phyloP scores from a whole-genome alignment of 2,888 invertebrate species.

The Dusona sp. region DNA sequence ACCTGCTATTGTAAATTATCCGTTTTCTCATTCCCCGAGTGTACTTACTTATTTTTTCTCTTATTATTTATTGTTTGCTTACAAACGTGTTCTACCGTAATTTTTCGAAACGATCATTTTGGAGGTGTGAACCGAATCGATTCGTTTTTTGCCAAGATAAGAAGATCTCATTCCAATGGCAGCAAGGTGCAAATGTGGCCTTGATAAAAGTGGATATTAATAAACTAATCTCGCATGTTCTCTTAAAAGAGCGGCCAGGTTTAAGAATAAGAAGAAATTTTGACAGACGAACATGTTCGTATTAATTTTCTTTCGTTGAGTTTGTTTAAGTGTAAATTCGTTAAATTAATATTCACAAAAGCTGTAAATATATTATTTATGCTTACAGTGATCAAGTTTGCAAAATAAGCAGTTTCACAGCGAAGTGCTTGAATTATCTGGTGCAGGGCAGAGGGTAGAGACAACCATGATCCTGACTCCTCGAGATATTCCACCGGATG shows the following conservation, averaged over 20 bases:
- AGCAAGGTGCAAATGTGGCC: background rate
- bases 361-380: background rate
- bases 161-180: background rate
- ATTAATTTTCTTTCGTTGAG: background rate
- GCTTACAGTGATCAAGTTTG: constrained; percentile 59
- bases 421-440: constrained; percentile 40
- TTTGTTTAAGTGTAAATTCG: background rate
- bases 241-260: no score
- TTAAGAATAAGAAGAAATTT: background rate
- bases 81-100: background rate
- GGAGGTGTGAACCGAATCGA: background rate
- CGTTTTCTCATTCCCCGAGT: constrained; percentile 37
- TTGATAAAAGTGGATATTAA: background rate
- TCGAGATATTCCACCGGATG: constrained; percentile 53
- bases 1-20: constrained; percentile 58
- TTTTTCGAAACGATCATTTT: background rate
- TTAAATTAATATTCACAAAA: background rate
- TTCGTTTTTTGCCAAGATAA: background rate
- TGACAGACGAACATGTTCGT: background rate
- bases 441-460: constrained; percentile 28
- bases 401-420: constrained; percentile 67
- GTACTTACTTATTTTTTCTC: constrained; percentile 38
- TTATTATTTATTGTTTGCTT: constrained; percentile 32
- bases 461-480: constrained; percentile 43
- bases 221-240: background rate